Base-by-base conservation (phyloP, 2,888 invertebrate species). In the Dorcus hopei region DNA sequence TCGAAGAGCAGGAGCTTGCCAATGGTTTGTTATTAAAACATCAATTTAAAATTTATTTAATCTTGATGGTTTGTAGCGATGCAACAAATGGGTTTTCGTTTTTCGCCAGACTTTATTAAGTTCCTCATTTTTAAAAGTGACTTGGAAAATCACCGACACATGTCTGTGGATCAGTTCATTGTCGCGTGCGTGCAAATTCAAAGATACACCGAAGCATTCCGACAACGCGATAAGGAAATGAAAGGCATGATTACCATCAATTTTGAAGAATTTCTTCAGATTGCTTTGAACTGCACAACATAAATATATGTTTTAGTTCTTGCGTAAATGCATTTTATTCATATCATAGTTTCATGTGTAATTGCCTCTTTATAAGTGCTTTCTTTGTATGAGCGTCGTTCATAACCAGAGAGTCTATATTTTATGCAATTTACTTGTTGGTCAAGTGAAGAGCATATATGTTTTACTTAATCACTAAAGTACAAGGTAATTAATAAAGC, bases 51-150 rank as follows among this genome's bases (percentile, higher is more conserved):
- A 48, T 48, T 9, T 9, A 9, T 52, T 56, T 52, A 39, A 47
- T 52, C 9, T 49, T 50, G 9, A 56, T 6, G 48, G 51, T 41
- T 74, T 72, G 55, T 81, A 88, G 95, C 95, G 3, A 82, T 94
- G 51, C 81, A 84, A 38, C 90, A 93, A 80, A 95, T 95, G 95
- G 95, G 95, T 39, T 95, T 93, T 73, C 83, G 88, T 49, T 89
- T 95, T 69, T 83, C 90, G 9, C 88, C 88, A 0, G 88, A 90
- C 38, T 95, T 95, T 73, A 82, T 91, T 9, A 83, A 82, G 59
- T 87, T 89, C 71, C 77, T 94, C 59, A 81, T 88, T 7, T 83
- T 85, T 63, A 87, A 88, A 75, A 85, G 87, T 71, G 91, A 92
- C 76, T 77, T 85, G 0, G 80, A 80, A 59, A 81, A 81, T 61